phyloP scores from a whole-genome alignment of 2,888 invertebrate species.

The Ormyrus nitidulus region DNA sequence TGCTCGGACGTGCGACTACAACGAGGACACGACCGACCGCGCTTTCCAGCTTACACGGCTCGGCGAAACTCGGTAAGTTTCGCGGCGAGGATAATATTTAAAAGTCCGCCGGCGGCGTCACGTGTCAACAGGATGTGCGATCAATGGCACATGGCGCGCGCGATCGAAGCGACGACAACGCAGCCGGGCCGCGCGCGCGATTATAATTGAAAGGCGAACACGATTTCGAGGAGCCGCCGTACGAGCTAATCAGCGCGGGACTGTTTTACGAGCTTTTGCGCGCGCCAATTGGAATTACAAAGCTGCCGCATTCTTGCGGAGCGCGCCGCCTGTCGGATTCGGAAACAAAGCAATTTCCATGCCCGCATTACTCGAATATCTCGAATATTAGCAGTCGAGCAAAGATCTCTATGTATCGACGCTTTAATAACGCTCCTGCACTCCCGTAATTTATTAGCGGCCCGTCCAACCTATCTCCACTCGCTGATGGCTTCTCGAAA shows the following conservation, averaged over 20 bases:
- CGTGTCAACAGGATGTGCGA: slow-evolving; percentile 41
- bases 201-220: not conserved
- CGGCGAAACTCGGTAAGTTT: slow-evolving; percentile 17
- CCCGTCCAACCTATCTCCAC: not conserved
- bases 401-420: no score
- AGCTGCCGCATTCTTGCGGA: not conserved
- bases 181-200: not conserved
- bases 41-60: not conserved
- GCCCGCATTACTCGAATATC: no score
- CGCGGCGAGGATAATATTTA: slow-evolving; percentile 31
- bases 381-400: no score
- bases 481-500: not conserved
- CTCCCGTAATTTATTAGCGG: slow-evolving; percentile 17
- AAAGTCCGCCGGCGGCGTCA: slow-evolving; percentile 38
- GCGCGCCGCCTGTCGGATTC: not conserved
- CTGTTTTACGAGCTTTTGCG: no score
- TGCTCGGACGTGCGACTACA: not conserved
- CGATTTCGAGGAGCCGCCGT: no score
- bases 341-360: no score
- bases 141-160: slow-evolving; percentile 32
- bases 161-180: slow-evolving; percentile 24
- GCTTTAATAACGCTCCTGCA: no score
- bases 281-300: no score
- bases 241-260: no score
- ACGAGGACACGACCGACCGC: not conserved